phyloP scores from a whole-genome alignment of 1,140 invertebrate genomes.

The Caenorhabditis inopinata region DNA sequence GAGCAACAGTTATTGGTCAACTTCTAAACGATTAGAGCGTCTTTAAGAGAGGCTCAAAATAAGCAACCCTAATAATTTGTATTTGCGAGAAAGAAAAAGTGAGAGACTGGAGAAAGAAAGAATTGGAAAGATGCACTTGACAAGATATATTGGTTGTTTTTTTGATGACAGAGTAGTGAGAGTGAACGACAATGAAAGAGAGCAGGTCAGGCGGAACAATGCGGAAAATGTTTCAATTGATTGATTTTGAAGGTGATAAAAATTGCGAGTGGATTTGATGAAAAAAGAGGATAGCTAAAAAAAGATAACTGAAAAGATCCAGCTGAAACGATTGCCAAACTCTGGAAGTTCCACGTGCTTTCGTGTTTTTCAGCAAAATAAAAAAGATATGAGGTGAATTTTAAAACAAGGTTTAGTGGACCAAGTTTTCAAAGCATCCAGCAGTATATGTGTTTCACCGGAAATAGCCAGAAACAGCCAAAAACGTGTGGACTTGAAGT shows the following conservation, averaged over 20 bases:
- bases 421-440: conserved; percentile 5
- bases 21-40: too few relatives aligned
- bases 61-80: too few relatives aligned
- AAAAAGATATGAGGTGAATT: neutral
- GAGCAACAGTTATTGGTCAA: too few relatives aligned
- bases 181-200: neutral
- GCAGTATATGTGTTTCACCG: neutral
- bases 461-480: neutral
- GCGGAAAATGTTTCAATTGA: neutral
- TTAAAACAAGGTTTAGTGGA: neutral
- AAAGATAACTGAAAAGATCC: neutral
- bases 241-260: neutral
- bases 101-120: neutral
- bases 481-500: neutral
- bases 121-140: conserved; percentile 23
- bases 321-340: too few relatives aligned
- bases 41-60: too few relatives aligned
- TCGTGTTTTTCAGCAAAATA: too few relatives aligned
- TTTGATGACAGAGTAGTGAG: conserved; percentile 32
- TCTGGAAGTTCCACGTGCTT: too few relatives aligned
- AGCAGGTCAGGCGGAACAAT: neutral
- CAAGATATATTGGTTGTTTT: conserved; percentile 18
- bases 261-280: neutral
- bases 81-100: neutral
- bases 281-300: neutral